phyloP scores from a whole-genome alignment of 2,113 vertebrate species.

The Capra hircus region DNA sequence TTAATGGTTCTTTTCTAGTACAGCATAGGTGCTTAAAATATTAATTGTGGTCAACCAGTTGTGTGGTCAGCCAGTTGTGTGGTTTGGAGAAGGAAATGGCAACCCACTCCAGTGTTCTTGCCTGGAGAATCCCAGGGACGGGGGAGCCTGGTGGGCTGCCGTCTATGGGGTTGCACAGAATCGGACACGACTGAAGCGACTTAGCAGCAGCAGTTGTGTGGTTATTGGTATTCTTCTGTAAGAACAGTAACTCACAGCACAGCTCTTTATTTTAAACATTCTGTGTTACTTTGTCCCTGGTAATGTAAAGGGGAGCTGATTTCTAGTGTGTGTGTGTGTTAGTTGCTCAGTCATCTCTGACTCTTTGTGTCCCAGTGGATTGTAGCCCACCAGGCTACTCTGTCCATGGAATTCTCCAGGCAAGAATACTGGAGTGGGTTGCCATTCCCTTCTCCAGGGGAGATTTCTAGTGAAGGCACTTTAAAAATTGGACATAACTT shows the following conservation, averaged over 20 bases:
- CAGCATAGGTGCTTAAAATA: slow-evolving; percentile 48
- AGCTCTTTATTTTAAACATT: slow-evolving; percentile 16
- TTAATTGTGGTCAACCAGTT: slow-evolving; percentile 47
- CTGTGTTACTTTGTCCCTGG: neutral
- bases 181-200: no score
- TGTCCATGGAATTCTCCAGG: neutral
- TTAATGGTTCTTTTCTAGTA: slow-evolving; percentile 57
- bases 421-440: neutral
- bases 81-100: no score
- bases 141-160: no score
- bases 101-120: no score
- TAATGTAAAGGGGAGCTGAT: neutral
- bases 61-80: neutral
- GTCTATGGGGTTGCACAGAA: no score
- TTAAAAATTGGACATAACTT: neutral
- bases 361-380: neutral
- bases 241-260: neutral
- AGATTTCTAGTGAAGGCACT: slow-evolving; percentile 5
- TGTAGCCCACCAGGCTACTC: neutral
- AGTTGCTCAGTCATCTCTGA: neutral
- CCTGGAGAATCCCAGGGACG: no score
- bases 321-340: neutral
- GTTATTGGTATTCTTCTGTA: neutral
- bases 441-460: neutral
- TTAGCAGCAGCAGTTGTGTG: neutral